phyloP scores from a whole-genome alignment of 1,140 invertebrate genomes.

The Panagrolaimus sp. region DNA sequence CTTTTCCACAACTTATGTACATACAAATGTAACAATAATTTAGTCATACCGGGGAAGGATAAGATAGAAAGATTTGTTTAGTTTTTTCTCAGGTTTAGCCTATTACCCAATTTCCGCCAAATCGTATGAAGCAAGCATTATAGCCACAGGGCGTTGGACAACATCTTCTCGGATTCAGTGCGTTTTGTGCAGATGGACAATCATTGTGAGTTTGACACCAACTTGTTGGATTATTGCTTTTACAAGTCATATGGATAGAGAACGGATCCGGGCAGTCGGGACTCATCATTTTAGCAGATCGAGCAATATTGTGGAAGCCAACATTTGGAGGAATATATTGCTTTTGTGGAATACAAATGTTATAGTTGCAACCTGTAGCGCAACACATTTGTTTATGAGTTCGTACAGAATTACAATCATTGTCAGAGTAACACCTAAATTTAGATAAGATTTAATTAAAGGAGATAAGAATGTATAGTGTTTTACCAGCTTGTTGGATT shows the following conservation, averaged over 20 bases:
- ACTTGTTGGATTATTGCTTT: background rate
- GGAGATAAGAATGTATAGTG: too few species aligned
- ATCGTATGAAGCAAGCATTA: background rate
- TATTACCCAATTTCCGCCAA: background rate
- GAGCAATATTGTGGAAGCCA: background rate
- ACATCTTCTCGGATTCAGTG: background rate
- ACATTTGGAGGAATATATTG: too few species aligned
- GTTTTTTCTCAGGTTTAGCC: too few species aligned
- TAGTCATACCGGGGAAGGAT: background rate
- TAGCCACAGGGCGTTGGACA: background rate
- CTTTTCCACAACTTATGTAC: too few species aligned
- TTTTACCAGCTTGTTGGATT: constrained; percentile 12
- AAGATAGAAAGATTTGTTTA: too few species aligned
- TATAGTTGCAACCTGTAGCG: constrained; percentile 10
- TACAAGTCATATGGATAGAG: background rate
- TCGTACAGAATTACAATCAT: background rate
- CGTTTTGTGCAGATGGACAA: background rate
- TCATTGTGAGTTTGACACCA: constrained; percentile 1
- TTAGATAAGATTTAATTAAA: too few species aligned
- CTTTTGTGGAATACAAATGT: constrained; percentile 1
- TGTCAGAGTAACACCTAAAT: background rate
- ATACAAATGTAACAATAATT: too few species aligned
- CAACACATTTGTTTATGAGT: constrained; percentile 7
- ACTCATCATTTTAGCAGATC: background rate
- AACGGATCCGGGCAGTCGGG: background rate